Conservation (phyloP, 1,140 invertebrate genomes). For the Paramacrobiotus metropolitanus region DNA sequence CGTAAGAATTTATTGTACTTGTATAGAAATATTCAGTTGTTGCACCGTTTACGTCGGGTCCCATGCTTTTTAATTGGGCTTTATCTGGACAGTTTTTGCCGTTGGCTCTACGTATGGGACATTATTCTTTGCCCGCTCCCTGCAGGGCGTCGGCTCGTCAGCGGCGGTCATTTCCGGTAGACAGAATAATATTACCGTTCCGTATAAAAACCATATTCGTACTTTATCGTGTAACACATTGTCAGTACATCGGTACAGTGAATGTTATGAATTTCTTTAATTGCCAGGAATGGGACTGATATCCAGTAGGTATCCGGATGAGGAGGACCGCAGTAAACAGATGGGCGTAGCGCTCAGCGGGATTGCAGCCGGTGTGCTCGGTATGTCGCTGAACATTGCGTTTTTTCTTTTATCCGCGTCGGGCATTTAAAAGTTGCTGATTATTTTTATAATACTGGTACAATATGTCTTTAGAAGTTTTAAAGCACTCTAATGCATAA, state of each 20-base stretch:
- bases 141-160: conserved; percentile 63
- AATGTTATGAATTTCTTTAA: not conserved
- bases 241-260: not conserved
- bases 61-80: conserved; percentile 1
- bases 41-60: too few relatives aligned
- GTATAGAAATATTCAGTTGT: conserved; percentile 1
- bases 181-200: too few relatives aligned
- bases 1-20: conserved; percentile 31
- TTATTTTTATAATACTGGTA: too few relatives aligned
- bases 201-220: not conserved
- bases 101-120: conserved; percentile 46
- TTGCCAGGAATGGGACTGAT: conserved; percentile 27
- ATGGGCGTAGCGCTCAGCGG: conserved; percentile 56
- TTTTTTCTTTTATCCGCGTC: too few relatives aligned
- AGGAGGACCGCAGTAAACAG: conserved; percentile 34
- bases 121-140: conserved; percentile 47
- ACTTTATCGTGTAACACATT: not conserved
- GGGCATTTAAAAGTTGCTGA: too few relatives aligned
- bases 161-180: conserved; percentile 47
- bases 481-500: too few relatives aligned
- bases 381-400: too few relatives aligned
- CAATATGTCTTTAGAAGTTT: too few relatives aligned
- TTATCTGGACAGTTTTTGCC: conserved; percentile 41
- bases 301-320: conserved; percentile 29
- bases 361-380: conserved; percentile 46